Percentiles rank a stretch among this genome's conserved stretches.
phyloP scores from a whole-genome alignment of 2,888 invertebrate genomes.

The Ochropleura leucogaster region DNA sequence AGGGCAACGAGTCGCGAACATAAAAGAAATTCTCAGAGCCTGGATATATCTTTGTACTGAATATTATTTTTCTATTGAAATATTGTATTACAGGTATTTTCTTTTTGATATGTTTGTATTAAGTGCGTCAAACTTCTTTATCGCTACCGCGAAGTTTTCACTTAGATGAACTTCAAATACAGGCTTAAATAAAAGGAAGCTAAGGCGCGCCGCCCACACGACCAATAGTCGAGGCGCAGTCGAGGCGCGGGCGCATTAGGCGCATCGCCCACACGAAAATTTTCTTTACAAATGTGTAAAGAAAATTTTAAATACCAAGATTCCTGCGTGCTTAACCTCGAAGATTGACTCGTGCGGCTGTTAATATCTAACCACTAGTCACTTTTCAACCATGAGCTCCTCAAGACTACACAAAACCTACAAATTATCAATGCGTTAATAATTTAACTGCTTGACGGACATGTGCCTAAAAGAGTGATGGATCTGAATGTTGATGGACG shows the following conservation, averaged over 20 bases:
- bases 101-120: slow-evolving; percentile 18
- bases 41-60: slow-evolving; percentile 5
- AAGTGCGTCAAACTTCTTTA: not conserved
- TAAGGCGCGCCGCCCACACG: too few relatives aligned
- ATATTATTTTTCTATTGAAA: slow-evolving; percentile 17
- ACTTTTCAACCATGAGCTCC: not conserved
- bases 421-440: not conserved
- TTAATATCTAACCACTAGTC: not conserved
- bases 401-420: not conserved
- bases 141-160: not conserved
- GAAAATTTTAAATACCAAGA: too few relatives aligned
- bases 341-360: not conserved
- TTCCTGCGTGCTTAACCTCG: not conserved
- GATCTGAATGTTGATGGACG: too few relatives aligned
- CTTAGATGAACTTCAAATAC: not conserved
- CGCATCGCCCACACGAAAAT: too few relatives aligned
- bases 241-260: too few relatives aligned
- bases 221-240: too few relatives aligned
- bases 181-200: not conserved
- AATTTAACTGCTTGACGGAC: too few relatives aligned
- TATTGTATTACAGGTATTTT: slow-evolving; percentile 13
- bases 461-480: too few relatives aligned
- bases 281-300: too few relatives aligned
- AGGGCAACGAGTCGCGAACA: not conserved
- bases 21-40: slow-evolving; percentile 24